phyloP scores from a whole-genome alignment of 2,888 invertebrate species.

The Macrophya annulata region DNA sequence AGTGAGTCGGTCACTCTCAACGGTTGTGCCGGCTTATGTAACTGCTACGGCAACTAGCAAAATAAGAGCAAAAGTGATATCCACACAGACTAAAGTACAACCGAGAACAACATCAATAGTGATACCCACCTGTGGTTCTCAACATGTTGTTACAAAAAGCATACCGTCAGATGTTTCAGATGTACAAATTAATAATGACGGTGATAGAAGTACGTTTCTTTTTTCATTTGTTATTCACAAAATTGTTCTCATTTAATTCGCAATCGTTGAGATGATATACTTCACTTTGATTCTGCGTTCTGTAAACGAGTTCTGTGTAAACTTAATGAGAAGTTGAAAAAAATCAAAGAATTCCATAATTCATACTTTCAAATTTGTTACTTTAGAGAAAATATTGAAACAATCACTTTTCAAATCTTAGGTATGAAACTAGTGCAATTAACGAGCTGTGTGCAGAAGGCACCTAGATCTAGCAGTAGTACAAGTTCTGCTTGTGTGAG shows the following conservation, averaged over 20 bases:
- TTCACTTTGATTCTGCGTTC: background rate
- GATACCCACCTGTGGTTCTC: constrained; percentile 53
- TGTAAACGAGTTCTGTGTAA: background rate
- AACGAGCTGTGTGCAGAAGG: constrained; percentile 56
- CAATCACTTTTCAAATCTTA: background rate
- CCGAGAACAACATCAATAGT: constrained; percentile 59
- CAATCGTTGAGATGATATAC: too few relatives aligned
- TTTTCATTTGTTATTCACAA: constrained; percentile 45
- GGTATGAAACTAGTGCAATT: constrained; percentile 60
- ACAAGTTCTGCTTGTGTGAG: constrained; percentile 57
- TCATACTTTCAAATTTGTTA: background rate
- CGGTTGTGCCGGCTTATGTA: constrained; percentile 57
- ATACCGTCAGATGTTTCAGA: constrained; percentile 59
- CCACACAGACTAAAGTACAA: constrained; percentile 61
- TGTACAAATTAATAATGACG: constrained; percentile 42
- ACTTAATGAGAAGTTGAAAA: background rate
- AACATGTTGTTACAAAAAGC: constrained; percentile 57
- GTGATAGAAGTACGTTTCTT: constrained; percentile 51
- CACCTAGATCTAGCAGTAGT: constrained; percentile 38
- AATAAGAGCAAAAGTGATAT: constrained; percentile 59
- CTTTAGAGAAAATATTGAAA: background rate
- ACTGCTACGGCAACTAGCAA: constrained; percentile 57
- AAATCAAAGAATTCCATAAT: background rate
- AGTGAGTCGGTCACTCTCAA: constrained; percentile 48
- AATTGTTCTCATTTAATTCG: background rate